These are phyloP conservation scores for Spermophilus dauricus DNA, from an alignment of 2,113 vertebrate genomes.

Conservation along the genomic window DNA sequence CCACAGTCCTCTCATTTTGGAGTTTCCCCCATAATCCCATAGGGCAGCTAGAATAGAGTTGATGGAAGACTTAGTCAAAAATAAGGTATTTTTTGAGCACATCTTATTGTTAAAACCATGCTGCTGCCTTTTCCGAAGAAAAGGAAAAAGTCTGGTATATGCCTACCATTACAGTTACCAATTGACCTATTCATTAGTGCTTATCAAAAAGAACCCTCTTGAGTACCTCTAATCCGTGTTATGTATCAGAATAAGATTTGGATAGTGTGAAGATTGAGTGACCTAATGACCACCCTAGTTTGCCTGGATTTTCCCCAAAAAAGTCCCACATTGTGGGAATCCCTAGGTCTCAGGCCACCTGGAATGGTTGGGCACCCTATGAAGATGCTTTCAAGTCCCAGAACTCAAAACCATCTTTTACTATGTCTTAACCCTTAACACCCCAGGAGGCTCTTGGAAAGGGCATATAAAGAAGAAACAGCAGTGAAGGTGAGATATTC, in stretches of 20 bases:
- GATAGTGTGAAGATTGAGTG: background rate
- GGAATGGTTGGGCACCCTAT: background rate
- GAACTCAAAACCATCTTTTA: background rate
- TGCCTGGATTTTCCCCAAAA: background rate
- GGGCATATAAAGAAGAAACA: background rate
- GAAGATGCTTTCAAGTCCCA: background rate
- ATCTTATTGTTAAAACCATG: background rate
- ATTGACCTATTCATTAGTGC: background rate
- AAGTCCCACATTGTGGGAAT: background rate
- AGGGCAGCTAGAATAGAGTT: background rate
- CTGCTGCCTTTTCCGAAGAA: background rate
- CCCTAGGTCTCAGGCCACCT: background rate
- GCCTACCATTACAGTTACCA: background rate
- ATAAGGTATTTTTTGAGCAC: background rate
- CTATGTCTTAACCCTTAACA: background rate
- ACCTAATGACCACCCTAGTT: background rate
- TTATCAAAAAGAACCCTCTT: background rate
- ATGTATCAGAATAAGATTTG: background rate
- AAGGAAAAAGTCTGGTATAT: background rate
- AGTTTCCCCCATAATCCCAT: constrained; percentile 39
- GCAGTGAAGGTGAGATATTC: background rate
- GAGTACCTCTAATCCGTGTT: background rate
- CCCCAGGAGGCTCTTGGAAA: background rate
- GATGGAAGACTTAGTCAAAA: background rate
- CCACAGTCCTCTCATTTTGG: background rate